These are phyloP conservation scores for Cryptotis parvus DNA, from an alignment of 2,113 vertebrate species.

Conservation along the genomic window DNA sequence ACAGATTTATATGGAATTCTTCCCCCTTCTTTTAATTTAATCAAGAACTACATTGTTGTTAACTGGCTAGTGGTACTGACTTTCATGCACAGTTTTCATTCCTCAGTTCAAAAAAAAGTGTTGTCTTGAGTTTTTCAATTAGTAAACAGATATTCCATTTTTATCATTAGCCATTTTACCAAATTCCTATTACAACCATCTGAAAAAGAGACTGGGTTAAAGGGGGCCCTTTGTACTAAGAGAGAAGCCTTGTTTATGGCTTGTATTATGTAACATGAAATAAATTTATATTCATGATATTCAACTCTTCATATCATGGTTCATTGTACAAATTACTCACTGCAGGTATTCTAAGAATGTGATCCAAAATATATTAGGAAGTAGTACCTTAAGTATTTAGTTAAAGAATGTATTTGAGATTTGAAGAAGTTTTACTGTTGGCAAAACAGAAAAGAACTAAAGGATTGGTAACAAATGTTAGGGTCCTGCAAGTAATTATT, in stretches of 20 bases:
- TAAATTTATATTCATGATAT: constrained; percentile 56
- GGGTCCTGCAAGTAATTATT: constrained; percentile 85
- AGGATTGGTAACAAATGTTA: constrained; percentile 85
- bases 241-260: not conserved
- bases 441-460: constrained; percentile 64
- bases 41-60: not conserved
- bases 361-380: constrained; percentile 53
- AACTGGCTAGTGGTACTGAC: not conserved
- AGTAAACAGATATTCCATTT: not conserved
- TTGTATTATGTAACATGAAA: constrained; percentile 47
- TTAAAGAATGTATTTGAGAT: constrained; percentile 59
- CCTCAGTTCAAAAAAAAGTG: constrained; percentile 23
- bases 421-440: constrained; percentile 56
- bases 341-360: constrained; percentile 62
- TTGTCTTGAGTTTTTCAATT: not conserved
- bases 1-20: constrained; percentile 20
- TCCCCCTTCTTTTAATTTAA: not conserved
- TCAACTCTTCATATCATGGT: constrained; percentile 49
- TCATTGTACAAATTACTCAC: constrained; percentile 46
- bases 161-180: not conserved
- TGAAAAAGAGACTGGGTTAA: not conserved
- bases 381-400: constrained; percentile 54
- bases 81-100: not conserved
- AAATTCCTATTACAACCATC: constrained; percentile 1
- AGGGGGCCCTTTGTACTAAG: not conserved